Evolutionary conservation across 2,888 invertebrate species (phyloP).

Genomic region (Sturmia bella): DNA sequence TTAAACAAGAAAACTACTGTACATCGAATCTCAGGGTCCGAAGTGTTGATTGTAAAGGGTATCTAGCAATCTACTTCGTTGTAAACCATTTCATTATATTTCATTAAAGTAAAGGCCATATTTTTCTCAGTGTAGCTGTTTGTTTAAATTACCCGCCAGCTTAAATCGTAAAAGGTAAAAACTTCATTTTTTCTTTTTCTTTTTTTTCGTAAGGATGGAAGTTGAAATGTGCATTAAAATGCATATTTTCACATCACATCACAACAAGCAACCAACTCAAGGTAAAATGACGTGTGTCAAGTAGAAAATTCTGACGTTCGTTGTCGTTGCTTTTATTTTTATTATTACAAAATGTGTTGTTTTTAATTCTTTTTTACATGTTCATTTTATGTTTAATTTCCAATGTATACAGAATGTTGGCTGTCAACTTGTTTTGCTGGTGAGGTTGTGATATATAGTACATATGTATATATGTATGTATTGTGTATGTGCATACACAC

Average conservation of each 20-base stretch:
- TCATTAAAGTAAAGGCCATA: too few relatives aligned
- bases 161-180: background rate
- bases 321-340: background rate
- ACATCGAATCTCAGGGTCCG: too few relatives aligned
- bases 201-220: background rate
- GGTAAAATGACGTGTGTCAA: conserved; percentile 60
- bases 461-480: too few relatives aligned
- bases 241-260: conserved; percentile 9
- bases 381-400: conserved; percentile 22
- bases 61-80: too few relatives aligned
- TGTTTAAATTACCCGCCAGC: too few relatives aligned
- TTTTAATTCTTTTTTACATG: background rate
- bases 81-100: too few relatives aligned
- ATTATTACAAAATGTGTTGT: background rate
- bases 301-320: conserved; percentile 18
- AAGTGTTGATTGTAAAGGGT: too few relatives aligned
- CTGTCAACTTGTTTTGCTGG: too few relatives aligned
- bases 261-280: conserved; percentile 47
- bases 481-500: too few relatives aligned
- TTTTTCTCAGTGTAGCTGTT: too few relatives aligned
- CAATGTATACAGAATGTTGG: conserved; percentile 8
- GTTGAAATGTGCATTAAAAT: background rate
- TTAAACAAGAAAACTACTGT: too few relatives aligned
- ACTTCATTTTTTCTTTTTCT: background rate
- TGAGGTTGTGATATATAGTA: too few relatives aligned